These are phyloP conservation scores for Campylomormyrus numenius DNA, from an alignment of 2,113 vertebrate species.

Conservation along the genomic window DNA sequence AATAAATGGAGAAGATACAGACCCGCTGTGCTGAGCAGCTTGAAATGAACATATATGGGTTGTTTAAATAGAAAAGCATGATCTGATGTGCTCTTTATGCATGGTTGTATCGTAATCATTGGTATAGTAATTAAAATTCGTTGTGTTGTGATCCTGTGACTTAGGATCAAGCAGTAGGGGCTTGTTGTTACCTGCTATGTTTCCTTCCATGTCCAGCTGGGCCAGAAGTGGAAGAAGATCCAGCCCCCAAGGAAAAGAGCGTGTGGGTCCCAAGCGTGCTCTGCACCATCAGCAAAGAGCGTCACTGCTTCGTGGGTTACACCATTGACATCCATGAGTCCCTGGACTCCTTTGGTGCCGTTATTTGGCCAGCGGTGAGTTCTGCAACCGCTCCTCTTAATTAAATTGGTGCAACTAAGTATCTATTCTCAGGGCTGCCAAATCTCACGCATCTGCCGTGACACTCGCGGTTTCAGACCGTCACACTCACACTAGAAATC, in stretches of 20 bases:
- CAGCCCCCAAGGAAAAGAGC: constrained; percentile 38
- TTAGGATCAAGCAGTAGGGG: neutral
- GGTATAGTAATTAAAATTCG: neutral
- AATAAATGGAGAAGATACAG: neutral
- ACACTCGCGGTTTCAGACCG: neutral
- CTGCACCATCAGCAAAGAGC: constrained; percentile 43
- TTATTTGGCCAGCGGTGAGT: constrained; percentile 61
- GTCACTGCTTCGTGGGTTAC: constrained; percentile 51
- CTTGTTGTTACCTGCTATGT: neutral
- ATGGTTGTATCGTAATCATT: neutral
- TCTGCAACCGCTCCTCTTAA: neutral
- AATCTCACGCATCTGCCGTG: neutral
- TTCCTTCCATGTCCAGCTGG: neutral
- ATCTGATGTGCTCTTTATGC: neutral
- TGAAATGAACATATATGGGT: neutral
- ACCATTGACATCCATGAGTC: constrained; percentile 58
- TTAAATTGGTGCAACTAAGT: neutral
- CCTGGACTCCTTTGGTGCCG: constrained; percentile 53
- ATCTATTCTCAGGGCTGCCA: neutral
- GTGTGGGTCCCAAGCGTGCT: constrained; percentile 48
- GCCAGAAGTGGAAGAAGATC: constrained; percentile 35
- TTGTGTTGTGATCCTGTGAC: neutral
- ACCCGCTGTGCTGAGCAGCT: neutral
- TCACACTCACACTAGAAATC: neutral
- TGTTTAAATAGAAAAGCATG: neutral